Base-by-base conservation (phyloP, 2,797 vertebrate genomes). In the Halcyon leucocephala region DNA sequence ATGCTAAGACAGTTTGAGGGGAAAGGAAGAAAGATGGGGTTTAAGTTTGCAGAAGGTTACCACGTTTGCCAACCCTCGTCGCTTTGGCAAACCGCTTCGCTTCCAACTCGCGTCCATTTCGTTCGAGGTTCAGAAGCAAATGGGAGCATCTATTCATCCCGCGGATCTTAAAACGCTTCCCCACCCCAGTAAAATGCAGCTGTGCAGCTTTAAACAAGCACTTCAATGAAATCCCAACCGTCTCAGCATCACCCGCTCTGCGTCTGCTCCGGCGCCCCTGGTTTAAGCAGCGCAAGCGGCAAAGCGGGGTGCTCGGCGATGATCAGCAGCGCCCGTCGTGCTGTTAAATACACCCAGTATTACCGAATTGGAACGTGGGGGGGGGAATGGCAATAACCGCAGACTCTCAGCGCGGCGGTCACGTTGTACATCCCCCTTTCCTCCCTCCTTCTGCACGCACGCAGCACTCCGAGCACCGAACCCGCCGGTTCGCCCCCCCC, bases 271-370 rank as follows among this genome's bases (percentile, higher is more conserved):
- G 1, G 5, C 0, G 22, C 22, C 25, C 14, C 84, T 5, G 87
- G 2, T 12, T 33, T 2, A 10, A 52, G 55, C 2, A 7, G 76
- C 52, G 26, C 81, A 2, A 1, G 49, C 7, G 82, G 77, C 2
- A 12, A 6, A 4, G 6, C 0, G 6, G 5, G 49, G 7, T 2
- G 82, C 31, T 8, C 0, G 1, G 57, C 61, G 4, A 2, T 2
- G 25, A 2, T 7, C 29, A 2, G 62, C 6, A 18, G n/a, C 17
- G 44, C 46, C 26, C 33, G 33, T 35, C 33, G 33, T 35, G 33
- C 33, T 35, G 12, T 7, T 19, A 14, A 15, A 51, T 4, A 39
- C 20, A 24, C 9, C 14, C 16, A 7, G 8, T 6, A 11, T 6
- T 10, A 7, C 49, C 3, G 25, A n/a, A 51, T 15, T 15, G 19